These are phyloP conservation scores for Hippopotamus amphibius DNA, from an alignment of 2,113 vertebrate species.

Conservation along the genomic window DNA sequence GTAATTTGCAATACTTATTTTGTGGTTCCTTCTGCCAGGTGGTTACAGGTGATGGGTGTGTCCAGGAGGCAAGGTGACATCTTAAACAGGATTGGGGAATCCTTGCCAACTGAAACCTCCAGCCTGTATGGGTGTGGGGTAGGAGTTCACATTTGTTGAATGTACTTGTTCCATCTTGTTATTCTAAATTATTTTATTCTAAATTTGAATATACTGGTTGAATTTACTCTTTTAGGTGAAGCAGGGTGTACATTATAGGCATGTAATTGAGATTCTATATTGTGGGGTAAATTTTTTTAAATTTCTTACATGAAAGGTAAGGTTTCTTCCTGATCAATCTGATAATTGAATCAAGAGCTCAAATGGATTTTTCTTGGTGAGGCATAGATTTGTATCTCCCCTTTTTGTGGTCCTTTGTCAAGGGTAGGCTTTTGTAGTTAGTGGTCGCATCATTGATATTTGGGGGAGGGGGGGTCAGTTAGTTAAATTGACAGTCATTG, in stretches of 20 bases:
- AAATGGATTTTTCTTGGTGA: background rate
- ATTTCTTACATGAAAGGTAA: background rate
- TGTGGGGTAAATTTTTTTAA: background rate
- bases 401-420: background rate
- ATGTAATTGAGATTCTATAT: background rate
- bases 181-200: background rate
- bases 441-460: background rate
- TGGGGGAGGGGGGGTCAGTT: background rate
- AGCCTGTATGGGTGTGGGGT: slow-evolving; percentile 63
- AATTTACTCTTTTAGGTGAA: background rate
- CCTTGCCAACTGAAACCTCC: slow-evolving; percentile 78
- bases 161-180: background rate
- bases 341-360: background rate
- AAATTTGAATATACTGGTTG: background rate
- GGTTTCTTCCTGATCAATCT: background rate
- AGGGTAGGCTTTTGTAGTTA: slow-evolving; percentile 34
- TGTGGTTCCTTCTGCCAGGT: slow-evolving; percentile 64
- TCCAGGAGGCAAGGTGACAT: slow-evolving; percentile 83
- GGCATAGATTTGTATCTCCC: background rate
- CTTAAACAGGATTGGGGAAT: slow-evolving; percentile 67
- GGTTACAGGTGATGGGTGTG: slow-evolving; percentile 85
- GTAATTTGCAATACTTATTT: slow-evolving; percentile 62
- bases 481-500: background rate
- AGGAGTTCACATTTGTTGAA: slow-evolving; percentile 7
- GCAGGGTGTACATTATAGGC: background rate